A percentile compares a stretch with the other conserved stretches of the same genome.
These are phyloP conservation scores for Onychostruthus taczanowskii DNA, from an alignment of 2,113 vertebrate genomes.

Conservation along the genomic window DNA sequence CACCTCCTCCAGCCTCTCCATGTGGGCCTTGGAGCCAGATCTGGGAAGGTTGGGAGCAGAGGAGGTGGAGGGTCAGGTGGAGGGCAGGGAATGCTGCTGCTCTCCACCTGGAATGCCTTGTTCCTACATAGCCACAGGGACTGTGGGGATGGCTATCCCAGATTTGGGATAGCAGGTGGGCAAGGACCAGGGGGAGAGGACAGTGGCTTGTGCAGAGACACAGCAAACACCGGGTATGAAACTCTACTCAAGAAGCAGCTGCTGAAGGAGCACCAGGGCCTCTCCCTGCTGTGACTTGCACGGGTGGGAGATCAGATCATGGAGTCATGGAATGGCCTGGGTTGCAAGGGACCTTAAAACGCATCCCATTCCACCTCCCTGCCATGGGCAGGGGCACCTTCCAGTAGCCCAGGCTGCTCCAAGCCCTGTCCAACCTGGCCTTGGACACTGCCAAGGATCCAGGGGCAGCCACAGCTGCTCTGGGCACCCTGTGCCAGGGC, in stretches of 20 bases:
- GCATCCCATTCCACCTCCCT: fast-evolving
- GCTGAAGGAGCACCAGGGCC: fast-evolving
- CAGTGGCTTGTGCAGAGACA: not conserved
- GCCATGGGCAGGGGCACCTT: not conserved
- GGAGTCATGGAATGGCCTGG: not conserved
- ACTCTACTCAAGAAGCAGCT: not conserved
- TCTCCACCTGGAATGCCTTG: fast-evolving
- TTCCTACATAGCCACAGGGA: fast-evolving
- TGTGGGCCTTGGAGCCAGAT: slow-evolving; percentile 91
- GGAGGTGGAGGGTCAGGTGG: not conserved
- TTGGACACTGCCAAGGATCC: not conserved
- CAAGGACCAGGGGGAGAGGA: not conserved
- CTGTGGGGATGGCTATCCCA: not conserved
- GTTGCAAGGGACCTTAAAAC: not conserved
- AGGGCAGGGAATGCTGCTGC: not conserved
- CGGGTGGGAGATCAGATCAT: not conserved
- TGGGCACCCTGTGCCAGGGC: not conserved
- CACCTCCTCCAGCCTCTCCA: slow-evolving; percentile 90
- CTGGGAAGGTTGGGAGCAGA: slow-evolving; percentile 46
- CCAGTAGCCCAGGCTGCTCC: not conserved
- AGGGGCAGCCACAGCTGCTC: not conserved
- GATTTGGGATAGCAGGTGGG: not conserved
- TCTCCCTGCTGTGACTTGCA: not conserved
- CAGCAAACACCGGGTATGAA: not conserved
- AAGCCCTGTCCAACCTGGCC: not conserved